phyloP scores from a whole-genome alignment of 2,888 invertebrate genomes.

The Cataglyphis cursor region DNA sequence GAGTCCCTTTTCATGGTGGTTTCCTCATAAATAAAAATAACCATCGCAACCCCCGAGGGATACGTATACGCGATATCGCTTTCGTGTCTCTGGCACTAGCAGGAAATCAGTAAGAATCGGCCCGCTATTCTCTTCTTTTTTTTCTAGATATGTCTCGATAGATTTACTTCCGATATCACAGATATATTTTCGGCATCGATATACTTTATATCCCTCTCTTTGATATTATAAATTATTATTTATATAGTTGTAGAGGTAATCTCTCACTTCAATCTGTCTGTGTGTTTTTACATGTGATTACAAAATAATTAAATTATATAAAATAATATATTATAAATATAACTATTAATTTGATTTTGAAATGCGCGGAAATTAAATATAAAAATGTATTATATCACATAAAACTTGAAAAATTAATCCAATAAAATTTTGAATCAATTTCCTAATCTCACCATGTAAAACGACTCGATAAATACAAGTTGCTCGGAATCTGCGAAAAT shows the following conservation, averaged over 20 bases:
- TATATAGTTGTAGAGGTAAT: background rate
- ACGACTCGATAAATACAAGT: background rate
- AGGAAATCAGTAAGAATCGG: constrained; percentile 83
- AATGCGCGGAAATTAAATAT: background rate
- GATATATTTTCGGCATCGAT: constrained; percentile 18
- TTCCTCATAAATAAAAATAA: constrained; percentile 87
- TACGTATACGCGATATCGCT: constrained; percentile 83
- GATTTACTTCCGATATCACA: constrained; percentile 32
- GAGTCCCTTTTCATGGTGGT: constrained; percentile 85
- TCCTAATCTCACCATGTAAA: background rate
- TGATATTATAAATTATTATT: constrained; percentile 9
- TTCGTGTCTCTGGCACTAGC: constrained; percentile 73
- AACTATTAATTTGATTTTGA: background rate
- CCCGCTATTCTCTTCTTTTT: constrained; percentile 68
- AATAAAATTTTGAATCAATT: background rate
- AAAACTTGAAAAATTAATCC: background rate
- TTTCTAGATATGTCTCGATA: constrained; percentile 44
- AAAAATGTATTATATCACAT: background rate
- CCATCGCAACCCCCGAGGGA: constrained; percentile 83
- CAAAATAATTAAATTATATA: background rate
- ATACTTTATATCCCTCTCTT: background rate
- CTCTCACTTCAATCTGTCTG: background rate
- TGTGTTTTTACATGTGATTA: background rate
- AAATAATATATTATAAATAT: background rate
- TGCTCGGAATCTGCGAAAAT: background rate